phyloP scores from a whole-genome alignment of 1,140 invertebrate species.

The Daktulosphaira vitifoliae region DNA sequence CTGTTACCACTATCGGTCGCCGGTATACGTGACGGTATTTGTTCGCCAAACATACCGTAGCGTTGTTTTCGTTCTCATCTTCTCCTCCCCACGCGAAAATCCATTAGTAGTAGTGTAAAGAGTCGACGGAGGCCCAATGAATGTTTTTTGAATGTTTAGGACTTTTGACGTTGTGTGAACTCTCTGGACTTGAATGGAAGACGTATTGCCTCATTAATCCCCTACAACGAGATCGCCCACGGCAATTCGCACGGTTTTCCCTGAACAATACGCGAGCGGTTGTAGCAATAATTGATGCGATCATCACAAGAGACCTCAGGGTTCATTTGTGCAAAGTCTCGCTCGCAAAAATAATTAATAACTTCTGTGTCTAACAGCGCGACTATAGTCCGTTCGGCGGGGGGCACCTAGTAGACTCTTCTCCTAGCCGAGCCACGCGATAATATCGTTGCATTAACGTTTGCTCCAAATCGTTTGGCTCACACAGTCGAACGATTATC shows the following conservation, averaged over 20 bases:
- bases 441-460: no score
- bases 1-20: background rate
- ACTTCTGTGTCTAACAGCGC: no score
- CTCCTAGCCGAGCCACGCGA: no score
- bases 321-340: no score
- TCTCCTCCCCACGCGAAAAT: background rate
- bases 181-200: background rate
- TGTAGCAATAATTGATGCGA: background rate
- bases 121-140: no score
- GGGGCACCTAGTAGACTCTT: no score
- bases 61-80: no score
- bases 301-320: background rate
- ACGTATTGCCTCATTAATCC: conserved; percentile 13
- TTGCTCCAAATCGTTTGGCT: no score
- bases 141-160: background rate
- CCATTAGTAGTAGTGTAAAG: background rate
- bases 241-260: conserved; percentile 8
- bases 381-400: no score
- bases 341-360: no score
- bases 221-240: conserved; percentile 1
- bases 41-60: background rate
- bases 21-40: conserved; percentile 20
- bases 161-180: background rate
- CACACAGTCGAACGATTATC: no score
- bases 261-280: no score